A percentile compares a stretch with the other conserved stretches of the same genome.
Conservation (phyloP, 2,797 vertebrate species). For the Cossypha dichroa region DNA sequence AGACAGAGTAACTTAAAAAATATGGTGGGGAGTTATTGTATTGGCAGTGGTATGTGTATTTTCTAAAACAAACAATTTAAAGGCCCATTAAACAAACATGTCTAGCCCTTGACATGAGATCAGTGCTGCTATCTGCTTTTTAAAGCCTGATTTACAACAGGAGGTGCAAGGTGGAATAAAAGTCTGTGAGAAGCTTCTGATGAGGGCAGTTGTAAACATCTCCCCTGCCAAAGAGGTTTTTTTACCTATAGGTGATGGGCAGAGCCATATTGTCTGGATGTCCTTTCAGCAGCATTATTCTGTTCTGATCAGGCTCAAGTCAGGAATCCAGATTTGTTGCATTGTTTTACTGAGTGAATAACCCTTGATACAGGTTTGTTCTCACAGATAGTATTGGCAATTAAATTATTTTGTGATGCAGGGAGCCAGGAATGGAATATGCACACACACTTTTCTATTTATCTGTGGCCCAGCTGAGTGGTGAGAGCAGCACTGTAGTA, state of each 20-base stretch:
- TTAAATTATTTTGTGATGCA: neutral
- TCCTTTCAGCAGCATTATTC: neutral
- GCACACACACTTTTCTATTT: neutral
- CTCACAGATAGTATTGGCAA: neutral
- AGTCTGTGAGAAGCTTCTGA: neutral
- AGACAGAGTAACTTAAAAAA: slow-evolving; percentile 5
- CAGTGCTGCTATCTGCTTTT: slow-evolving; percentile 37
- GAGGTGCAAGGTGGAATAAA: slow-evolving; percentile 29
- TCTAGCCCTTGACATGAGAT: slow-evolving; percentile 50
- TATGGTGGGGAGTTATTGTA: neutral
- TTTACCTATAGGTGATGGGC: neutral
- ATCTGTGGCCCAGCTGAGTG: neutral
- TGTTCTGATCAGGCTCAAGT: neutral
- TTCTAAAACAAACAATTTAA: slow-evolving; percentile 57
- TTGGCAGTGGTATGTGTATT: slow-evolving; percentile 1
- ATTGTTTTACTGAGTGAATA: neutral
- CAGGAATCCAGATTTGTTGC: neutral
- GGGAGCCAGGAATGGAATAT: neutral
- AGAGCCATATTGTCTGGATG: neutral
- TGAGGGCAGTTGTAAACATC: slow-evolving; percentile 28
- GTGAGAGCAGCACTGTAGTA: neutral
- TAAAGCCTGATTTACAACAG: slow-evolving; percentile 54
- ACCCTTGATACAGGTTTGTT: neutral
- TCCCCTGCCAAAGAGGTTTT: neutral
- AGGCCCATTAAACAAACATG: slow-evolving; percentile 61